Conservation (phyloP, 2,888 invertebrate species). For the Eupelmus urozonus region DNA sequence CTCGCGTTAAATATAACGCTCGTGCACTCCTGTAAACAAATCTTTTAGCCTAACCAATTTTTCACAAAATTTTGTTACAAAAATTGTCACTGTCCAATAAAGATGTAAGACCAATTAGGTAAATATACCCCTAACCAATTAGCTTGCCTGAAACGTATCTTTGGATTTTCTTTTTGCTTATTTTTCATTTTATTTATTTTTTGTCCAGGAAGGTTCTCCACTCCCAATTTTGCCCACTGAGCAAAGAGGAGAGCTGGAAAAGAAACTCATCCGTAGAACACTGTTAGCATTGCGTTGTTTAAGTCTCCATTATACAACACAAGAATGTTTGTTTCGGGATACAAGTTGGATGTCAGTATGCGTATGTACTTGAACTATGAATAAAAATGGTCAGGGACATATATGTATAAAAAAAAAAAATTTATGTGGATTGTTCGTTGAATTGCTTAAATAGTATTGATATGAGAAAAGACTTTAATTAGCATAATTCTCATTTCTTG, state of each 20-base stretch:
- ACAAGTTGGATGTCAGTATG: conserved; percentile 71
- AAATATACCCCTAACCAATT: conserved; percentile 74
- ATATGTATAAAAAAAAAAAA: conserved; percentile 62
- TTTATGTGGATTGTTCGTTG: conserved; percentile 72
- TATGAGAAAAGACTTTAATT: conserved; percentile 61
- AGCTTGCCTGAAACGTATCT: conserved; percentile 66
- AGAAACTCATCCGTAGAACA: conserved; percentile 78
- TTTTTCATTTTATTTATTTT: conserved; percentile 61
- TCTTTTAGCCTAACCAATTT: conserved; percentile 75
- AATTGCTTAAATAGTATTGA: conserved; percentile 60
- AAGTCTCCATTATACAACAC: conserved; percentile 55
- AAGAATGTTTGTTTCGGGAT: conserved; percentile 63
- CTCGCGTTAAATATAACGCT: conserved; percentile 64
- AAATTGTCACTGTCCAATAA: conserved; percentile 76
- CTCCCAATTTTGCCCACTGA: conserved; percentile 87
- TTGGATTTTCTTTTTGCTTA: conserved; percentile 56
- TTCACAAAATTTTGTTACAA: conserved; percentile 74
- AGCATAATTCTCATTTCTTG: conserved; percentile 27
- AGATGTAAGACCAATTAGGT: conserved; percentile 71
- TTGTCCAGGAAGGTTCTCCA: conserved; percentile 75
- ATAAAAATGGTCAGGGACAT: conserved; percentile 74
- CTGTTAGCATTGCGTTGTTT: conserved; percentile 59
- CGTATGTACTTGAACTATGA: conserved; percentile 69
- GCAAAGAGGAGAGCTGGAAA: conserved; percentile 95
- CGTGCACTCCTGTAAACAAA: conserved; percentile 76